Conservation (phyloP, 2,888 invertebrate genomes). For the Gordius sp. region DNA sequence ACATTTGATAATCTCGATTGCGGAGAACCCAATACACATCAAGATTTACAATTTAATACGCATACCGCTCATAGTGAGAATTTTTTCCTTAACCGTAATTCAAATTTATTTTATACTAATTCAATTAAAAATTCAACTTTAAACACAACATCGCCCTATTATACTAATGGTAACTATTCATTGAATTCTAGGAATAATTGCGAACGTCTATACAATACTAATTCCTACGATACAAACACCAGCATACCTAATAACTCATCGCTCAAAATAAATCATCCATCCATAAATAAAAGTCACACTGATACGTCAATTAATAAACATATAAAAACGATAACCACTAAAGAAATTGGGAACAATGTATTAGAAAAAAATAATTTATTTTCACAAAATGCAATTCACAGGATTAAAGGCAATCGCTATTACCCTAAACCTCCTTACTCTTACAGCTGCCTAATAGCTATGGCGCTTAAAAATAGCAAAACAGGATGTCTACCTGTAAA, state of each 20-base stretch:
- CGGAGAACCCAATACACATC: no score
- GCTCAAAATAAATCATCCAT: neutral
- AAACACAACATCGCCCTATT: no score
- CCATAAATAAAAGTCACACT: no score
- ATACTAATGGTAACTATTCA: neutral
- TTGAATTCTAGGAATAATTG: neutral
- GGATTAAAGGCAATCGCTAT: constrained; percentile 18
- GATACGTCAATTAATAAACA: neutral
- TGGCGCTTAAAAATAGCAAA: constrained; percentile 81
- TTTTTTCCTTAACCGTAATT: no score
- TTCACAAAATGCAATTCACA: neutral
- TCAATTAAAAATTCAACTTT: no score
- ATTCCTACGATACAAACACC: neutral
- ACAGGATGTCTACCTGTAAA: constrained; percentile 80
- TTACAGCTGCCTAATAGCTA: constrained; percentile 83
- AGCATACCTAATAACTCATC: neutral
- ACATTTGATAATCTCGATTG: no score
- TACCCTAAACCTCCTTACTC: constrained; percentile 90
- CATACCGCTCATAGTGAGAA: no score
- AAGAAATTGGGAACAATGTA: no score
- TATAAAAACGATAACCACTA: neutral
- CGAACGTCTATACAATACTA: neutral
- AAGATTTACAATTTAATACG: no score
- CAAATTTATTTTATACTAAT: no score
- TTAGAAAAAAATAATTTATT: neutral